These are phyloP conservation scores for Neuroterus valhalla DNA, from an alignment of 1,140 invertebrate species.

Conservation along the genomic window DNA sequence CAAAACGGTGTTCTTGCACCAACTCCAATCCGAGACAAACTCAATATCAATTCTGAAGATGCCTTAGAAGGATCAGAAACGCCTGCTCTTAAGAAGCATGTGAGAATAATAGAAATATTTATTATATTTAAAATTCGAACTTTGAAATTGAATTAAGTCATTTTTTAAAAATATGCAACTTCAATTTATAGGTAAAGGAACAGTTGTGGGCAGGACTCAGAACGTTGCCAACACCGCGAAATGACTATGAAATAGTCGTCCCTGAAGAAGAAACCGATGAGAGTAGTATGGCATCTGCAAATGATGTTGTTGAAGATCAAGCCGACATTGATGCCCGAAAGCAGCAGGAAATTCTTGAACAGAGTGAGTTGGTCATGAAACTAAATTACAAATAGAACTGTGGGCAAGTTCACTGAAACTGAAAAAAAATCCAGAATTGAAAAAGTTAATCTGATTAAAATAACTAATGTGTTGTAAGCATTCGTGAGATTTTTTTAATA, in stretches of 20 bases:
- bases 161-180: slow-evolving; percentile 20
- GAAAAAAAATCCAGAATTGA: no score
- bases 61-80: slow-evolving; percentile 81
- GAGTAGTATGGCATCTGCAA: slow-evolving; percentile 66
- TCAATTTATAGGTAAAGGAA: slow-evolving; percentile 77
- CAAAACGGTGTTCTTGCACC: slow-evolving; percentile 72
- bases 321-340: slow-evolving; percentile 89
- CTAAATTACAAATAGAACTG: slow-evolving; percentile 24
- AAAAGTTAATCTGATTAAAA: no score
- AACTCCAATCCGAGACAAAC: slow-evolving; percentile 91
- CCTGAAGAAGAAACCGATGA: slow-evolving; percentile 87
- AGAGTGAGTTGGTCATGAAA: slow-evolving; percentile 71
- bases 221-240: slow-evolving; percentile 90
- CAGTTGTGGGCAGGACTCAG: slow-evolving; percentile 86
- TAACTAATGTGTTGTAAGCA: no score
- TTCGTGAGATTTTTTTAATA: no score
- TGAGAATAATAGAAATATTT: slow-evolving; percentile 47
- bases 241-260: slow-evolving; percentile 99
- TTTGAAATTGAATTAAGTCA: neutral
- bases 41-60: slow-evolving; percentile 96
- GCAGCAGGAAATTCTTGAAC: slow-evolving; percentile 78
- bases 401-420: no score
- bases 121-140: no score
- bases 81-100: slow-evolving; percentile 81
- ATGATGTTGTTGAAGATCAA: slow-evolving; percentile 85